phyloP scores from a whole-genome alignment of 2,797 vertebrate genomes.

The Diplodus sargus region DNA sequence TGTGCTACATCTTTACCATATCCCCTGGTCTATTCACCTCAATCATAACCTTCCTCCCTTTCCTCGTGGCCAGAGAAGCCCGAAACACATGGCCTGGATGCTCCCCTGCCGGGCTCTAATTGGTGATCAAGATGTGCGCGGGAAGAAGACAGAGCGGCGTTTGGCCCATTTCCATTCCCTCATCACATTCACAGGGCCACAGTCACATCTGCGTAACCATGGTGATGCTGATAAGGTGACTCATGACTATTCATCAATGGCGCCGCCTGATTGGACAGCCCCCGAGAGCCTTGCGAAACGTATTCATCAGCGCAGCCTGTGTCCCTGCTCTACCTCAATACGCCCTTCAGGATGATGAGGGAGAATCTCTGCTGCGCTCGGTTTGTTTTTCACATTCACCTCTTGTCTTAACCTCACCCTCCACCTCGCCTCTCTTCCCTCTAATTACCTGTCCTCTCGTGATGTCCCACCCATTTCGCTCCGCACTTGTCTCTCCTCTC shows the following conservation, averaged over 20 bases:
- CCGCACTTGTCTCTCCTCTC: constrained; percentile 7
- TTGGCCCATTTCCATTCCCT: constrained; percentile 77
- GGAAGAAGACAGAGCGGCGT: constrained; percentile 66
- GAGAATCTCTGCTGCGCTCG: constrained; percentile 52
- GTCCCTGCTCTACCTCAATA: constrained; percentile 66
- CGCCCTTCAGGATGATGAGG: constrained; percentile 54
- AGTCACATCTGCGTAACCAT: constrained; percentile 81
- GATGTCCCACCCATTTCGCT: constrained; percentile 31
- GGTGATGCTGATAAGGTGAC: constrained; percentile 82
- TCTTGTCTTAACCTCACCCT: constrained; percentile 40
- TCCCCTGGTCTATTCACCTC: constrained; percentile 9
- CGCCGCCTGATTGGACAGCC: constrained; percentile 78
- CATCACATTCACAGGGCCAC: constrained; percentile 75
- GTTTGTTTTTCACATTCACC: constrained; percentile 60
- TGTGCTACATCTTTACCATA: neutral
- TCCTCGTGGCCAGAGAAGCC: constrained; percentile 17
- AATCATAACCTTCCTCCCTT: constrained; percentile 14
- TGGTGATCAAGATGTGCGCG: constrained; percentile 78
- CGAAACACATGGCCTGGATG: constrained; percentile 50
- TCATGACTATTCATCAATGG: constrained; percentile 84
- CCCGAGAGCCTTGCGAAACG: constrained; percentile 67
- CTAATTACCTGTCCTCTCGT: constrained; percentile 54
- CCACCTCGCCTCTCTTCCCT: constrained; percentile 24
- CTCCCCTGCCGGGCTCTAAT: constrained; percentile 69
- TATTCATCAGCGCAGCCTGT: constrained; percentile 73